Conservation (phyloP, 2,888 invertebrate species). For the Hyppa rectilinea region DNA sequence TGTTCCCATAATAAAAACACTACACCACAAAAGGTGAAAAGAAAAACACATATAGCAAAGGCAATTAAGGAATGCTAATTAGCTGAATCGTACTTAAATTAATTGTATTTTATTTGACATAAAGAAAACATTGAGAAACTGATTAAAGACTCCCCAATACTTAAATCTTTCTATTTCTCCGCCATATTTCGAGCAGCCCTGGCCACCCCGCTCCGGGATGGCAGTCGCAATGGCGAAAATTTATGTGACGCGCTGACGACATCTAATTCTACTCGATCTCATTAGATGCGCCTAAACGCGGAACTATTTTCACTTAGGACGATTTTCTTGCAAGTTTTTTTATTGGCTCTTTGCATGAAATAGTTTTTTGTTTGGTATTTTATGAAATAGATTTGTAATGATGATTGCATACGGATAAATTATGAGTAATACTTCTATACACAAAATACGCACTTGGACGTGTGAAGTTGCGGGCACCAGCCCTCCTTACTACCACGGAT, state of each 20-base stretch:
- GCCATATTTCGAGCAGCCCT: conserved; percentile 42
- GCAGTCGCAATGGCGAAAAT: conserved; percentile 83
- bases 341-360: not conserved
- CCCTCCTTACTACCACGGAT: too few relatives aligned
- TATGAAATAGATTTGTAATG: too few relatives aligned
- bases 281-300: conserved; percentile 85
- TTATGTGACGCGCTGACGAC: conserved; percentile 86
- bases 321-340: conserved; percentile 73
- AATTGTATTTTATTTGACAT: not conserved
- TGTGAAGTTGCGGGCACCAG: too few relatives aligned
- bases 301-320: conserved; percentile 85
- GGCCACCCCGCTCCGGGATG: conserved; percentile 51
- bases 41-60: too few relatives aligned
- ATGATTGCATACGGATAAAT: too few relatives aligned
- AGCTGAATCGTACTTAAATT: too few relatives aligned
- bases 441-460: too few relatives aligned
- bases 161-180: not conserved
- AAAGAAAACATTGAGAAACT: not conserved
- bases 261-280: conserved; percentile 86
- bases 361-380: not conserved
- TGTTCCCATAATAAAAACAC: too few relatives aligned
- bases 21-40: too few relatives aligned
- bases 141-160: not conserved
- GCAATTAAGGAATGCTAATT: too few relatives aligned
- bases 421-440: too few relatives aligned